A percentile compares a stretch with the other conserved stretches of the same genome.
Conservation (phyloP, 2,797 vertebrate species). For the Enoplosus armatus region DNA sequence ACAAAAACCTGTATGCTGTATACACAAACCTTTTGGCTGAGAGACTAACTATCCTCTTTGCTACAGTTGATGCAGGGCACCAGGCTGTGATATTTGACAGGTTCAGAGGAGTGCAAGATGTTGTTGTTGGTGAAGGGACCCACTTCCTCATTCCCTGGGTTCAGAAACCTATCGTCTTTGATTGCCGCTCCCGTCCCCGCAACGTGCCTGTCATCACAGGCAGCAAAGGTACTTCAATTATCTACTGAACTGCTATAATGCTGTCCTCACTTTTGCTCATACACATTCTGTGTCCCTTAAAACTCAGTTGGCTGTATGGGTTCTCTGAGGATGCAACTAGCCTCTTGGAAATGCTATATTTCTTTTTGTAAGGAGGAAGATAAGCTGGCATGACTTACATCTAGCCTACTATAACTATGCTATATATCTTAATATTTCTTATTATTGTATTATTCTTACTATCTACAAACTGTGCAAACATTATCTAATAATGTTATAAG, state of each 20-base stretch:
- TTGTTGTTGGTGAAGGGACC: conserved; percentile 93
- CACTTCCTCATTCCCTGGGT: conserved; percentile 98
- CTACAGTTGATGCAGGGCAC: conserved; percentile 95
- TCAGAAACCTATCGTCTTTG: conserved; percentile 96
- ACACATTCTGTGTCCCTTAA: neutral
- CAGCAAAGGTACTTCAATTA: conserved; percentile 91
- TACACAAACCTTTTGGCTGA: neutral
- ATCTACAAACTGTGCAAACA: neutral
- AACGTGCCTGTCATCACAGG: conserved; percentile 97
- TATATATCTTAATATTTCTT: neutral
- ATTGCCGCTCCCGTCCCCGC: conserved; percentile 96
- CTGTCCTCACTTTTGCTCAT: neutral
- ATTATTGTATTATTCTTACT: no score
- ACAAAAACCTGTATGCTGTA: neutral
- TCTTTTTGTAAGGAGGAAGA: neutral
- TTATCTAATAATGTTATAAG: neutral
- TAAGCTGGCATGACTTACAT: neutral
- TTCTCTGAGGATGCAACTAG: neutral
- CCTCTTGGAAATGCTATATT: neutral
- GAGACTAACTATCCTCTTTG: conserved; percentile 10
- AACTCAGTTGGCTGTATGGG: neutral
- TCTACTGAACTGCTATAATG: neutral
- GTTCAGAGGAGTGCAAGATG: conserved; percentile 93
- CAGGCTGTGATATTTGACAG: conserved; percentile 96
- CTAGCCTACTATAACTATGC: neutral